Percentiles rank a stretch among this genome's conserved stretches.
Conservation (phyloP, 1,140 invertebrate species). For the Lordiphosa clarofinis region DNA sequence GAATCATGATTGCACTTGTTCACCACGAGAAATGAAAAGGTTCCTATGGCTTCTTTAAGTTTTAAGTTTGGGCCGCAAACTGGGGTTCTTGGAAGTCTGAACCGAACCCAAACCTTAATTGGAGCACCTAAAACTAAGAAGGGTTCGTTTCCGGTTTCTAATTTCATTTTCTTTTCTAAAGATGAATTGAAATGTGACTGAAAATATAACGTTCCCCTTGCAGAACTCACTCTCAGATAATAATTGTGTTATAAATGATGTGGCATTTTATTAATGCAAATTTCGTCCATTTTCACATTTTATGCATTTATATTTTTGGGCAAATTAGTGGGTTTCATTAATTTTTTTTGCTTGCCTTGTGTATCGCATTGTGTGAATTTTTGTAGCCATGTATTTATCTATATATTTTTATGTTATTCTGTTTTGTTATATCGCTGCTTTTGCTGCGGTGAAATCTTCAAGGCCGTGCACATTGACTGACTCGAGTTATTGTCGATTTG, state of each 20-base stretch:
- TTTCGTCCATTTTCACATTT: slow-evolving; percentile 28
- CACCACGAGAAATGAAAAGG: no score
- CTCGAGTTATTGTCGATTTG: slow-evolving; percentile 54
- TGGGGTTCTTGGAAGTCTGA: no score
- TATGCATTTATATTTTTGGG: slow-evolving; percentile 47
- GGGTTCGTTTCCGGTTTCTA: no score
- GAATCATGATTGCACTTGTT: no score
- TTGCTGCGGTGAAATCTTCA: slow-evolving; percentile 68
- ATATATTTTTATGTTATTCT: slow-evolving; percentile 45
- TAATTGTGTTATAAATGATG: background rate
- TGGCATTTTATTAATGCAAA: slow-evolving; percentile 22
- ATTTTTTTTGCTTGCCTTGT: slow-evolving; percentile 18
- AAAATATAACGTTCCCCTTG: no score
- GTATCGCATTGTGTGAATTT: slow-evolving; percentile 43
- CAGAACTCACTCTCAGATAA: no score
- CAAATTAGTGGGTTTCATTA: slow-evolving; percentile 72
- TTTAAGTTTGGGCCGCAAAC: no score
- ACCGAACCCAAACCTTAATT: no score
- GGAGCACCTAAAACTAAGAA: no score
- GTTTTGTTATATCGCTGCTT: slow-evolving; percentile 25
- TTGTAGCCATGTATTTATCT: slow-evolving; percentile 17
- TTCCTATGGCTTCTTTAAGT: no score
- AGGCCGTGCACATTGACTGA: slow-evolving; percentile 67
- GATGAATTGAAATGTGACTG: no score
- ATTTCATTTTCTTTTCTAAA: no score